These are phyloP conservation scores for Amphimedon queenslandica DNA, from an alignment of 37 sponge, comb jelly and placozoan species.

Conservation along the genomic window DNA sequence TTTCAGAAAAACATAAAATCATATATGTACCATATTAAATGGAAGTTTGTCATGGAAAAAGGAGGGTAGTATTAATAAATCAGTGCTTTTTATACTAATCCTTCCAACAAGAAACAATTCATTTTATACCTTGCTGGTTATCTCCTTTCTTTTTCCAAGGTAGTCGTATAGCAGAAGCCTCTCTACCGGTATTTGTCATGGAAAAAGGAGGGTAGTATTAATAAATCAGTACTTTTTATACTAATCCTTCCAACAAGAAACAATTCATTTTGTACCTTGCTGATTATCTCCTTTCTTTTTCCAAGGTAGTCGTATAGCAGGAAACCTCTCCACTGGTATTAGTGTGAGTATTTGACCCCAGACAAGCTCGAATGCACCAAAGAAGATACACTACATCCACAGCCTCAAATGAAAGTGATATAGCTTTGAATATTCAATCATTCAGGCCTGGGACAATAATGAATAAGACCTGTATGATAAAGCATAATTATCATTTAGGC, in stretches of 20 bases:
- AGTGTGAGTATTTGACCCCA: constrained; percentile 30
- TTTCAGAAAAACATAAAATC: too few species aligned
- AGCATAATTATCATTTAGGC: too few species aligned
- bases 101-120: too few species aligned
- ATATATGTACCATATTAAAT: too few species aligned
- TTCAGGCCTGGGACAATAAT: neutral
- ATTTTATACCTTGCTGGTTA: neutral
- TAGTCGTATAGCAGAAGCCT: neutral
- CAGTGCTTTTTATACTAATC: too few species aligned
- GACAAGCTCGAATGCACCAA: constrained; percentile 61
- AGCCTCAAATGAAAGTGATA: constrained; percentile 47
- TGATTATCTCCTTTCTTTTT: neutral
- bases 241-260: too few species aligned
- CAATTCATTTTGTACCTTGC: neutral
- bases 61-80: too few species aligned
- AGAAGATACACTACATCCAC: constrained; percentile 89
- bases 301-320: neutral
- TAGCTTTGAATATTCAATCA: constrained; percentile 41
- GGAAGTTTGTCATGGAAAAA: too few species aligned
- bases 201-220: too few species aligned
- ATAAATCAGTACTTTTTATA: too few species aligned
- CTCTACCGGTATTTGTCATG: constrained; percentile 9
- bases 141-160: neutral
- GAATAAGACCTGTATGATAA: constrained; percentile 25
- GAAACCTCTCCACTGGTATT: constrained; percentile 12